These are phyloP conservation scores for Osmerus eperlanus DNA, from an alignment of 2,113 vertebrate species.

Conservation along the genomic window DNA sequence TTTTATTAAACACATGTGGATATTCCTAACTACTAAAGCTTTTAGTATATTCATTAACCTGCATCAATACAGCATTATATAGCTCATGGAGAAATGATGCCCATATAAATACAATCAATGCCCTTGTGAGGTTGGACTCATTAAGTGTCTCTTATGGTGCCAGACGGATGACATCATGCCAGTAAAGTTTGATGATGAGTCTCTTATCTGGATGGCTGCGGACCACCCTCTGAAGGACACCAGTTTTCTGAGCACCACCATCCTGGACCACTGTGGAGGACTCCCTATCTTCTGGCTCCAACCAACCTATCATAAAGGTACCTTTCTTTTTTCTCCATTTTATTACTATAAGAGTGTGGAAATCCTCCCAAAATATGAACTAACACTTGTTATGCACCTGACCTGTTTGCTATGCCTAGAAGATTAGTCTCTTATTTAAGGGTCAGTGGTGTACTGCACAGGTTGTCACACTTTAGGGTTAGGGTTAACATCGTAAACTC, in stretches of 20 bases:
- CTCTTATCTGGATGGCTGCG: slow-evolving; percentile 86
- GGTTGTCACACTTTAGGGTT: slow-evolving; percentile 14
- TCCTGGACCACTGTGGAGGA: slow-evolving; percentile 83
- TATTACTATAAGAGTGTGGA: not conserved
- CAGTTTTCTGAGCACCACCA: slow-evolving; percentile 85
- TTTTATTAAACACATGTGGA: too few relatives aligned
- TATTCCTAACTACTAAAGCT: too few relatives aligned
- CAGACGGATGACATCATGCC: slow-evolving; percentile 91
- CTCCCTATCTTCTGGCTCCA: slow-evolving; percentile 92
- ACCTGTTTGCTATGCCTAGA: not conserved
- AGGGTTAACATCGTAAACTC: slow-evolving; percentile 41
- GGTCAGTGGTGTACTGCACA: too few relatives aligned
- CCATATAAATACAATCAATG: too few relatives aligned
- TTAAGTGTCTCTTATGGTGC: slow-evolving; percentile 16
- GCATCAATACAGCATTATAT: too few relatives aligned
- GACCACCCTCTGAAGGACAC: slow-evolving; percentile 84
- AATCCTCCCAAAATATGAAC: not conserved
- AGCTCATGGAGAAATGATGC: too few relatives aligned
- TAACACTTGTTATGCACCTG: not conserved
- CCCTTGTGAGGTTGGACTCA: not conserved
- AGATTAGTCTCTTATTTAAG: too few relatives aligned
- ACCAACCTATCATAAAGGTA: slow-evolving; percentile 83
- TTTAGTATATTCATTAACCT: too few relatives aligned
- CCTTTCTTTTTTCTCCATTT: slow-evolving; percentile 26
- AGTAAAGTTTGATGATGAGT: slow-evolving; percentile 84